Conservation (phyloP, 2,113 vertebrate genomes). For the Thomomys bottae region DNA sequence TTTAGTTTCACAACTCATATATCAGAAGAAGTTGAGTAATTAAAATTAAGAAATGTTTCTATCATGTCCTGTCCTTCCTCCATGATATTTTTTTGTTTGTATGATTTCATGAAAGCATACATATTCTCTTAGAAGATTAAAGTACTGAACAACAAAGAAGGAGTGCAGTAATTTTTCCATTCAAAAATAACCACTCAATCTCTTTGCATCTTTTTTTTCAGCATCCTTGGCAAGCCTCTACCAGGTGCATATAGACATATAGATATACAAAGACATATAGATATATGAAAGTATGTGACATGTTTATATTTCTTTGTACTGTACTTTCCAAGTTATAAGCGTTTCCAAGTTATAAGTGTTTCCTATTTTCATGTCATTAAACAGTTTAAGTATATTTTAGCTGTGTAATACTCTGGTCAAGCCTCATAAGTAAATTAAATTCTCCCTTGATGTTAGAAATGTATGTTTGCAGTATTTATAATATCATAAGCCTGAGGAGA, state of each 20-base stretch:
- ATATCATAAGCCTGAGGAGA: not conserved
- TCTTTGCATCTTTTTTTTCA: not conserved
- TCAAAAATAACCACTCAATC: not conserved
- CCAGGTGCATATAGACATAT: not conserved
- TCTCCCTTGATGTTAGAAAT: not conserved
- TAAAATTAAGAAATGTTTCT: not conserved
- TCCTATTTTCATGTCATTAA: not conserved
- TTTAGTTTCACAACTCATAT: not conserved
- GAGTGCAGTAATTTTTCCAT: not conserved
- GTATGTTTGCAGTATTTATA: not conserved
- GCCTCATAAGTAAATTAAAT: not conserved
- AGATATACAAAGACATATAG: too few relatives aligned
- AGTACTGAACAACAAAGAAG: not conserved
- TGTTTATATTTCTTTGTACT: constrained; percentile 1
- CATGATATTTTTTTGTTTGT: constrained; percentile 3
- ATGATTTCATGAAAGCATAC: constrained; percentile 47
- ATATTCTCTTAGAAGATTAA: constrained; percentile 14
- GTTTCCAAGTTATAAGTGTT: not conserved
- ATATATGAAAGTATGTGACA: not conserved
- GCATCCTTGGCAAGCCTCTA: not conserved
- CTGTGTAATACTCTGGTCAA: not conserved
- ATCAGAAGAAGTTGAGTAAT: not conserved
- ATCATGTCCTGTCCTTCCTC: too few relatives aligned
- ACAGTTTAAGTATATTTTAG: constrained; percentile 16
- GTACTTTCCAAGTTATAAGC: not conserved